A percentile compares a stretch with the other conserved stretches of the same genome.
Conservation (phyloP, 1,140 invertebrate species). For the Laodelphax striatellus region DNA sequence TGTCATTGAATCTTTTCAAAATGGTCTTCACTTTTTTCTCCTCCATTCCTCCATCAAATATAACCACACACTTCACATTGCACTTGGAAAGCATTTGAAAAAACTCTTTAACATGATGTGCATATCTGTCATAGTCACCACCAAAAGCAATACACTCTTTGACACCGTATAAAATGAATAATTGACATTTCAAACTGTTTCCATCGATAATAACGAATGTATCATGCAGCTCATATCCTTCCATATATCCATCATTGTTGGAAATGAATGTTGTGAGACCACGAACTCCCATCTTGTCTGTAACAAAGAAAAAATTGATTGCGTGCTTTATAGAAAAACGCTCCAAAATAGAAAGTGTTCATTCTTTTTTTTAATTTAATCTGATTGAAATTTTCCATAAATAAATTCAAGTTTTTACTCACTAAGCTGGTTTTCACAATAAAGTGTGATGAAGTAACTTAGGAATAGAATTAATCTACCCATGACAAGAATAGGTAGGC, state of each 20-base stretch:
- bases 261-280: slow-evolving; percentile 72
- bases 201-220: slow-evolving; percentile 71
- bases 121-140: slow-evolving; percentile 75
- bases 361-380: no score
- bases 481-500: no score
- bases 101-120: slow-evolving; percentile 47
- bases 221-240: slow-evolving; percentile 51
- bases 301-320: no score
- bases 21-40: slow-evolving; percentile 62
- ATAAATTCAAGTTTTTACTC: no score
- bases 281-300: slow-evolving; percentile 55
- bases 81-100: slow-evolving; percentile 59
- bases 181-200: slow-evolving; percentile 56
- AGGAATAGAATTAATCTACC: no score
- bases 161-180: slow-evolving; percentile 45
- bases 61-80: slow-evolving; percentile 58
- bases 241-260: slow-evolving; percentile 50
- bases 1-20: slow-evolving; percentile 44
- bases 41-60: slow-evolving; percentile 75
- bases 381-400: no score
- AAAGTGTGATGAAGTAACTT: no score
- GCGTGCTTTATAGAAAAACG: no score
- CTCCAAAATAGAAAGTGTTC: no score
- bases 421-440: no score
- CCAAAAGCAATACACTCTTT: slow-evolving; percentile 60